Evolutionary conservation across 2,797 vertebrate species (phyloP), one percentile per base, ranked within the genome.

Genomic region (Chiloscyllium punctatum): DNA sequence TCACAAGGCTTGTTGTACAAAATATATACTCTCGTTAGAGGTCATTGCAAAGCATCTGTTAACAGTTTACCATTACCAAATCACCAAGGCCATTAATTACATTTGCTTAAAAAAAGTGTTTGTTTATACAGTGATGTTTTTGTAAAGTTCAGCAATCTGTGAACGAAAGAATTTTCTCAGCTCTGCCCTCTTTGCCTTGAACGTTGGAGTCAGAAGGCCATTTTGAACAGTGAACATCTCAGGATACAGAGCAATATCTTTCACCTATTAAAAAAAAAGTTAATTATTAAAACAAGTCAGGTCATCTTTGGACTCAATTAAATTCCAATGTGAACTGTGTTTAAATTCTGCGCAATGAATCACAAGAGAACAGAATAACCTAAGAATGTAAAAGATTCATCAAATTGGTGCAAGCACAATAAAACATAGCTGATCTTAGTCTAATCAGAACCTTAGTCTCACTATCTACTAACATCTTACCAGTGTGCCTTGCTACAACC

Each of bases 211-310:
- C 96, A 99, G 97, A 94, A 99, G 97, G 96, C 99, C 99, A 0
- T 99, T 99, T 97, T 99, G 98, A 53, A 99, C 48, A 7, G 98
- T 98, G 97, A 99, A 99, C 98, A 99, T 97, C 97, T 99, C 99
- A 0, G 96, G 8, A 95, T 98, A 97, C 30, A 99, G 95, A 11
- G 87, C 27, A n/a, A 99, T 98, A 95, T 98, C 98, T 97, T 98
- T 98, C 96, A 99, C 98, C 99, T 99, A 97, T 66, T 97, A 94
- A 79, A 96, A 16, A 25, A 25, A 48, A 74, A 42, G 37, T 9
- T 30, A 2, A 23, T 79, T 66, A 87, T 95, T 79, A 86, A 62
- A 79, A 69, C 13, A 69, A 37, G 37, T 68, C 18, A 18, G 57
- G 16, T 66, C 16, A 66, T n/a, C 62, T 37, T 91, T n/a, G 21